Conservation (phyloP, 53 echinoderm and acorn worm genomes). For the Stichopus horrens region DNA sequence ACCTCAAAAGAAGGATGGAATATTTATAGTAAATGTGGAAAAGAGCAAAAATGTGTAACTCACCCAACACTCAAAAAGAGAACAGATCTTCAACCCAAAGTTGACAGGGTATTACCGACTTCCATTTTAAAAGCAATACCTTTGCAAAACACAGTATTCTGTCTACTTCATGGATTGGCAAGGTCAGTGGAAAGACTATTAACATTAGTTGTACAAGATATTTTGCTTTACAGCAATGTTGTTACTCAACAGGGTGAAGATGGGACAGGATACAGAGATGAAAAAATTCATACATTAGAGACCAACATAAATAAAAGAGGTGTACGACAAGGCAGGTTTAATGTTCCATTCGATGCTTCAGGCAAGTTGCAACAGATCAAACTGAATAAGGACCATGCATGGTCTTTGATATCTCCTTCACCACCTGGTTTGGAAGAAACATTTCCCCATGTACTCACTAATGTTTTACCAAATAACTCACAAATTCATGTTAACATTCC, state of each 20-base stretch:
- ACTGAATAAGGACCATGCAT: slow-evolving; percentile 31
- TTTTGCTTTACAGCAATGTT: slow-evolving; percentile 47
- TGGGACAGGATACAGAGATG: background rate
- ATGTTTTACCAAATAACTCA: background rate
- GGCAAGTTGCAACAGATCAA: slow-evolving; percentile 19
- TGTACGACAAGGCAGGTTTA: slow-evolving; percentile 2
- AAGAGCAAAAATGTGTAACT: slow-evolving; percentile 50
- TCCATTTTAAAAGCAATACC: slow-evolving; percentile 61
- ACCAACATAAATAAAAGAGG: slow-evolving; percentile 14
- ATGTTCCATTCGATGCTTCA: background rate
- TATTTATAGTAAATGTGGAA: slow-evolving; percentile 38
- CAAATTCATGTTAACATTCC: background rate
- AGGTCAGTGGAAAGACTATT: slow-evolving; percentile 64
- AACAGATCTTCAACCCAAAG: slow-evolving; percentile 45
- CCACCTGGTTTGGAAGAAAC: background rate
- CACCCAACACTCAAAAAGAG: slow-evolving; percentile 25
- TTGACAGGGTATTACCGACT: slow-evolving; percentile 53
- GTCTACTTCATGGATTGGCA: slow-evolving; percentile 59
- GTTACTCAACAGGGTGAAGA: background rate
- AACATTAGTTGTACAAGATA: slow-evolving; percentile 50
- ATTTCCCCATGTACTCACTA: slow-evolving; percentile 14
- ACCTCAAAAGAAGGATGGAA: slow-evolving; percentile 20
- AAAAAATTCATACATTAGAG: background rate
- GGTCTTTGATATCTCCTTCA: background rate
- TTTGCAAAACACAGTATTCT: slow-evolving; percentile 48